Conservation (phyloP, 1,140 invertebrate species). For the Camponotus floridanus region DNA sequence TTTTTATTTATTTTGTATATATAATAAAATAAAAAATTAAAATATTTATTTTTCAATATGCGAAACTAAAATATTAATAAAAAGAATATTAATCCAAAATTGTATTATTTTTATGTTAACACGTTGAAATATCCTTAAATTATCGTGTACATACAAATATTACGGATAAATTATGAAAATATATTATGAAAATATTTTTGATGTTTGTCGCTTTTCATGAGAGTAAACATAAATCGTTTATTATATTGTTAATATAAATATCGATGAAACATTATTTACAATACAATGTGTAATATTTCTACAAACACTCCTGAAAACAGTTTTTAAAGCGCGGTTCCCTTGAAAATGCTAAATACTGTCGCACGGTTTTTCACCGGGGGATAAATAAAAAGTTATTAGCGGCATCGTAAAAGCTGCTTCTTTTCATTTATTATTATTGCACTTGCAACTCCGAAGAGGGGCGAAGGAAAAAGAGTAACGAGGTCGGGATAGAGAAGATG, state of each 20-base stretch:
- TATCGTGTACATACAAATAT: no score
- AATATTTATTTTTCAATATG: no score
- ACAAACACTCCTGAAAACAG: no score
- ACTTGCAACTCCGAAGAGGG: conserved; percentile 29
- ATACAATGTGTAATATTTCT: background rate
- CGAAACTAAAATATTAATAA: no score
- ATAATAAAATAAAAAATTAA: no score
- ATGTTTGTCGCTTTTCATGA: background rate
- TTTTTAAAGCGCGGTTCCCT: background rate
- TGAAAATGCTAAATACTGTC: conserved; percentile 17
- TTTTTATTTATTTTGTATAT: no score
- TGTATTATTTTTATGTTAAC: no score
- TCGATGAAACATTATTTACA: no score
- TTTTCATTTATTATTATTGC: conserved; percentile 74
- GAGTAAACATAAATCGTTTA: background rate
- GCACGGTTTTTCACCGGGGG: conserved; percentile 35
- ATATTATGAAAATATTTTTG: background rate
- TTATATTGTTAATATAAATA: background rate
- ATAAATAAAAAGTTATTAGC: conserved; percentile 70
- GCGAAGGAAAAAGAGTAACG: conserved; percentile 13
- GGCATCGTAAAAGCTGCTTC: conserved; percentile 57
- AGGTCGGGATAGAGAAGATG: conserved; percentile 31
- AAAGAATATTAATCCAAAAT: no score
- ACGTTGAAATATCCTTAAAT: no score
- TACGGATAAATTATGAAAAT: no score